Evolutionary conservation across 2,113 vertebrate genomes (phyloP).

Genomic region (Cebidichthys violaceus): DNA sequence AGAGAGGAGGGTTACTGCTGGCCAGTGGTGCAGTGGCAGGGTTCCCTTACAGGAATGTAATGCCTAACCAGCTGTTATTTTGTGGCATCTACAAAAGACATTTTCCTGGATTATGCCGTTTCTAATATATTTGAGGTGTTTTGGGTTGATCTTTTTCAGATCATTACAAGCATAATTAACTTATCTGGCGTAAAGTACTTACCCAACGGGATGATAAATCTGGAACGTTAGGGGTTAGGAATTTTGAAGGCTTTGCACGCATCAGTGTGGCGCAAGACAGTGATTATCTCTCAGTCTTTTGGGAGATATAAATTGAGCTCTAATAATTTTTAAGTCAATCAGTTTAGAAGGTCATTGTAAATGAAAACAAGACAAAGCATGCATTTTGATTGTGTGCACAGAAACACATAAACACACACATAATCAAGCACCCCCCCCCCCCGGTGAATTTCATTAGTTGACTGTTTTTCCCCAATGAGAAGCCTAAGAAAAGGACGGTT

Average conservation of each 20-base stretch:
- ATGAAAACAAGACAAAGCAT: slow-evolving; percentile 5
- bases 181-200: slow-evolving; percentile 20
- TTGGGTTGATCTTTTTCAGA: slow-evolving; percentile 14
- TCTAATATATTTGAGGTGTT: slow-evolving; percentile 10
- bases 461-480: slow-evolving; percentile 52
- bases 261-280: slow-evolving; percentile 28
- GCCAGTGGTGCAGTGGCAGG: slow-evolving; percentile 4
- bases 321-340: slow-evolving; percentile 23
- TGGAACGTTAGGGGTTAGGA: neutral
- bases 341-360: neutral
- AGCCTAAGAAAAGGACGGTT: slow-evolving; percentile 36
- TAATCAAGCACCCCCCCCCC: slow-evolving; percentile 14
- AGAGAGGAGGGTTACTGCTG: slow-evolving; percentile 3
- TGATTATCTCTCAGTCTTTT: slow-evolving; percentile 45
- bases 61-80: slow-evolving; percentile 47
- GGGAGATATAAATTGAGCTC: slow-evolving; percentile 44
- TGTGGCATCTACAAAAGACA: slow-evolving; percentile 6
- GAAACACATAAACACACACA: neutral
- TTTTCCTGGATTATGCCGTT: slow-evolving; percentile 13
- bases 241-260: slow-evolving; percentile 28
- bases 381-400: neutral
- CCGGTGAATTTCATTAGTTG: slow-evolving; percentile 39
- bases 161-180: slow-evolving; percentile 54
- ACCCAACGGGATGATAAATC: slow-evolving; percentile 19
- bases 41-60: slow-evolving; percentile 18